Conservation (phyloP, 2,797 vertebrate genomes). For the Delichon dasypus region DNA sequence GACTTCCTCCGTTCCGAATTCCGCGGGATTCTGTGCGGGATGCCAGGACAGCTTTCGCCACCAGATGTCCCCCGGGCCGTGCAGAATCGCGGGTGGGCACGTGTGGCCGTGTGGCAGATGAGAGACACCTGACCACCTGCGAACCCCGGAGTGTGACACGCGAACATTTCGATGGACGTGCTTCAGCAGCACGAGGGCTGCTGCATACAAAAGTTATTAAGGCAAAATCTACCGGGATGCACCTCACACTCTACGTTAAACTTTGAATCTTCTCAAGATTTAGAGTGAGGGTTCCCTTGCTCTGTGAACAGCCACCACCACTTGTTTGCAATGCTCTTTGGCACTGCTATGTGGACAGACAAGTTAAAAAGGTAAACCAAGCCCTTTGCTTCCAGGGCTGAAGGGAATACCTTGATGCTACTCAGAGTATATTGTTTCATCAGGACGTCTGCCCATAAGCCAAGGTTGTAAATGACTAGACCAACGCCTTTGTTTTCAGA, state of each 20-base stretch:
- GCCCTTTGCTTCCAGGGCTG: not conserved
- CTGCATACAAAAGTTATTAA: not conserved
- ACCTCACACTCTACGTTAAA: fast-evolving
- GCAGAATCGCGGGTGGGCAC: not conserved
- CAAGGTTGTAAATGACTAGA: not conserved
- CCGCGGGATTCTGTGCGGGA: not conserved
- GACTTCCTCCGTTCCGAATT: not conserved
- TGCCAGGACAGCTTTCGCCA: not conserved
- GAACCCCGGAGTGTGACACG: not conserved
- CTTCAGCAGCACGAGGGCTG: not conserved
- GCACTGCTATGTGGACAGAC: not conserved
- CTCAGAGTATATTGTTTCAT: not conserved
- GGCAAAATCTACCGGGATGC: not conserved
- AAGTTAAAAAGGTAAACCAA: not conserved
- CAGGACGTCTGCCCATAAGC: not conserved
- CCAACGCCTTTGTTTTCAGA: not conserved
- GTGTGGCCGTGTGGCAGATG: not conserved
- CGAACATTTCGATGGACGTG: not conserved
- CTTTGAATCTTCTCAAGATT: not conserved
- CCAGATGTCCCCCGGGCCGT: constrained; percentile 6
- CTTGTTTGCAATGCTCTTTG: not conserved
- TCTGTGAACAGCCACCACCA: not conserved
- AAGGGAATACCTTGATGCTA: not conserved
- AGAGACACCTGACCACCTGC: not conserved
- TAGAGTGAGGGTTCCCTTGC: not conserved